A percentile compares a stretch with the other conserved stretches of the same genome.
phyloP scores from a whole-genome alignment of 1,140 invertebrate species.

The Heliconius congener region DNA sequence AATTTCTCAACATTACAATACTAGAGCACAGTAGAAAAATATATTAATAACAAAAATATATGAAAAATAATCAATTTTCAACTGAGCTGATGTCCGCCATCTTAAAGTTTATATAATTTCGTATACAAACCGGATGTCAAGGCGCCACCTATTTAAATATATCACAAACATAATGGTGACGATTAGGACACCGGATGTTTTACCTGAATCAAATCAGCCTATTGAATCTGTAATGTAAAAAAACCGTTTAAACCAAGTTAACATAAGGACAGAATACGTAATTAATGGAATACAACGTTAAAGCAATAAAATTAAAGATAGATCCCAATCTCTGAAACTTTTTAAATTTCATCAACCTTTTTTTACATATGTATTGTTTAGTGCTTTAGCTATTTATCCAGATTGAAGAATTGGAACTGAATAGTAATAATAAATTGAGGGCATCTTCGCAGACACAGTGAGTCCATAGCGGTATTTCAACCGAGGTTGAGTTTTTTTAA shows the following conservation, averaged over 20 bases:
- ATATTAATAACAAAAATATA: too few species aligned
- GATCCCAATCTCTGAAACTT: background rate
- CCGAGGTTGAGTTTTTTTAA: too few species aligned
- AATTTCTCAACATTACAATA: too few species aligned
- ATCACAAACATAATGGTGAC: slow-evolving; percentile 24
- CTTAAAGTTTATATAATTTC: background rate
- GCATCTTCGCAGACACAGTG: too few species aligned
- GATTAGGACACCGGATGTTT: slow-evolving; percentile 29
- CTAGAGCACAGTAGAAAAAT: too few species aligned
- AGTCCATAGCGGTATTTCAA: too few species aligned
- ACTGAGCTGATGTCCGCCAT: too few species aligned
- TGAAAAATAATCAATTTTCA: too few species aligned
- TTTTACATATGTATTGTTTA: too few species aligned
- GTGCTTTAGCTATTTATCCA: too few species aligned
- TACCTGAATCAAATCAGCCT: slow-evolving; percentile 25
- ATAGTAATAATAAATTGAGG: too few species aligned
- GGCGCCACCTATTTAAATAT: slow-evolving; percentile 32
- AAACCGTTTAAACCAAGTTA: slow-evolving; percentile 4
- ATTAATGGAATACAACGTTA: background rate
- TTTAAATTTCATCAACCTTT: background rate
- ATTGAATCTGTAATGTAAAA: slow-evolving; percentile 20
- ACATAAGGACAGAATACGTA: slow-evolving; percentile 2
- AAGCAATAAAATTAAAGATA: slow-evolving; percentile 2
- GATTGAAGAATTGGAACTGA: too few species aligned
- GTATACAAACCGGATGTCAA: background rate